phyloP scores from a whole-genome alignment of 1,140 invertebrate species.

The Magallana angulata region DNA sequence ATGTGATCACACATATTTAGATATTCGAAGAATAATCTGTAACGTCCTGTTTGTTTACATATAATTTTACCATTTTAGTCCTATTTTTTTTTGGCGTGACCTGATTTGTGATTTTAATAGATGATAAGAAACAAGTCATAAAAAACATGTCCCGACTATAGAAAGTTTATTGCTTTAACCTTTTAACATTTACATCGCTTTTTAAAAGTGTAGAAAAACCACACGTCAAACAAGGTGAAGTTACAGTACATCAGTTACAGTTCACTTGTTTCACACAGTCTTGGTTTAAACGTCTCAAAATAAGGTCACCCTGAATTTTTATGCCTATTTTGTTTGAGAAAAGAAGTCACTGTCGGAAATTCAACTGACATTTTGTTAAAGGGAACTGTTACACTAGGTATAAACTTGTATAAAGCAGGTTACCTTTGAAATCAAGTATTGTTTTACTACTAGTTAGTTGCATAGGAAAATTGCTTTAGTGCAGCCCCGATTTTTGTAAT shows the following conservation, averaged over 20 bases:
- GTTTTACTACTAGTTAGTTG: slow-evolving; percentile 6
- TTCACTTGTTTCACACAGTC: neutral
- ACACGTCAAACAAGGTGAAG: neutral
- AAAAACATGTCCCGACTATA: slow-evolving; percentile 5
- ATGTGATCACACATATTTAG: slow-evolving; percentile 1
- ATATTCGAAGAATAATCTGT: slow-evolving; percentile 1
- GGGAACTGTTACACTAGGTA: neutral
- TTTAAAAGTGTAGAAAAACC: slow-evolving; percentile 10
- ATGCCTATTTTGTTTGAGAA: slow-evolving; percentile 2
- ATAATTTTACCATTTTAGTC: slow-evolving; percentile 3
- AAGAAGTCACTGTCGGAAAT: neutral
- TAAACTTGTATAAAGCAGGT: slow-evolving; percentile 9
- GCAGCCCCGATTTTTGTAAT: slow-evolving; percentile 10
- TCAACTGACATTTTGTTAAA: slow-evolving; percentile 2
- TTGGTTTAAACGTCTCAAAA: slow-evolving; percentile 6
- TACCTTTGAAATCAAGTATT: slow-evolving; percentile 12
- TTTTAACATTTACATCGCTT: neutral
- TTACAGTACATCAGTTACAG: neutral
- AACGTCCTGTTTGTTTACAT: neutral
- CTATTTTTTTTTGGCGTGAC: slow-evolving; percentile 1
- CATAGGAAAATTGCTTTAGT: slow-evolving; percentile 1
- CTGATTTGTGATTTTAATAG: slow-evolving; percentile 6
- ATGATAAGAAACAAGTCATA: slow-evolving; percentile 9
- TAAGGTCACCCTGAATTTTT: neutral
- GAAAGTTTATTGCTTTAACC: neutral